A percentile compares a stretch with the other conserved stretches of the same genome.
Conservation (phyloP, 2,888 invertebrate genomes). For the Sussaba pulchella region DNA sequence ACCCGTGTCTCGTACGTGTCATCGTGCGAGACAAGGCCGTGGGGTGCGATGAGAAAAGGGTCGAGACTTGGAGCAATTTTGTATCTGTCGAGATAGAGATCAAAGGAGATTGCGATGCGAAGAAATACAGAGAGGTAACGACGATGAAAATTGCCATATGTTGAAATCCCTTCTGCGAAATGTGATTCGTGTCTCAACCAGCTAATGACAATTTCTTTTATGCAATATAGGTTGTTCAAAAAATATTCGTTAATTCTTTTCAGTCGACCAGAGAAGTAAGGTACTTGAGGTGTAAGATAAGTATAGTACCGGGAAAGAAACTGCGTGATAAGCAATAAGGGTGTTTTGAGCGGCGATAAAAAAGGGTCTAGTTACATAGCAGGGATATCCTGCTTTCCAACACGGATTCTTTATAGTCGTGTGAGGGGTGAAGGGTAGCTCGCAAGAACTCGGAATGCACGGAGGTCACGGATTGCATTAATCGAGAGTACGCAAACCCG, state of each 20-base stretch:
- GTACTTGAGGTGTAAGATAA: neutral
- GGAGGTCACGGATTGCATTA: conserved; percentile 18
- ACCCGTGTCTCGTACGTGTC: conserved; percentile 52
- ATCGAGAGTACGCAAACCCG: neutral
- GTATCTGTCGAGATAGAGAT: conserved; percentile 50
- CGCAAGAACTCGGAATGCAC: conserved; percentile 1
- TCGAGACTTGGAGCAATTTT: conserved; percentile 29
- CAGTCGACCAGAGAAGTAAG: neutral
- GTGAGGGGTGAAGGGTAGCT: neutral
- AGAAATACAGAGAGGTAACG: conserved; percentile 15
- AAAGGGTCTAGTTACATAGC: conserved; percentile 11
- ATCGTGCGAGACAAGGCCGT: conserved; percentile 3
- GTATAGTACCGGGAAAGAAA: neutral
- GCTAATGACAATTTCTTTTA: neutral
- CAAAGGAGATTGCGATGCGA: conserved; percentile 19
- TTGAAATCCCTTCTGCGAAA: neutral
- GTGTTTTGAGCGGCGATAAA: conserved; percentile 21
- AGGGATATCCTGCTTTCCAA: neutral
- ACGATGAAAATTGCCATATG: conserved; percentile 33
- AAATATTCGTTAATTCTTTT: neutral
- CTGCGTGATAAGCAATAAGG: conserved; percentile 9
- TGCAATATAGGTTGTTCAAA: too few species aligned
- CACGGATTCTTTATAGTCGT: neutral
- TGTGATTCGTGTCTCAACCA: conserved; percentile 6
- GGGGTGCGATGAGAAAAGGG: neutral